Percentiles rank a stretch among this genome's conserved stretches.
phyloP scores from a whole-genome alignment of 1,140 invertebrate genomes.

The Paraescarpia echinospica region DNA sequence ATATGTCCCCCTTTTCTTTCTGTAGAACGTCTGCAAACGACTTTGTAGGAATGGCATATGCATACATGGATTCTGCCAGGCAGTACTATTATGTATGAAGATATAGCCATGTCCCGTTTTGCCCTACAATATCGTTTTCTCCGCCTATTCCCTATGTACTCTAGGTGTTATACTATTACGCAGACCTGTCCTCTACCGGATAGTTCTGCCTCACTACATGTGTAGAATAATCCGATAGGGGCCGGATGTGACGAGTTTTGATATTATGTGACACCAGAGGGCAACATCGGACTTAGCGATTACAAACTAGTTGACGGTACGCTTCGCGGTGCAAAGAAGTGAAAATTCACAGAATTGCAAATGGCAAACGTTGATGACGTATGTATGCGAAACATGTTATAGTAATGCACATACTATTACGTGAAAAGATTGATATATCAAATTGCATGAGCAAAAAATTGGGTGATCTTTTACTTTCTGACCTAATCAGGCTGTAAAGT shows the following conservation, averaged over 20 bases:
- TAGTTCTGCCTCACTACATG: neutral
- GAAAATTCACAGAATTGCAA: neutral
- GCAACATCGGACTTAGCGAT: neutral
- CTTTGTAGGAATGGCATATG: too few species aligned
- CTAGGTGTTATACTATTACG: too few species aligned
- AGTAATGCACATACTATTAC: neutral
- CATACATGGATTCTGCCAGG: too few species aligned
- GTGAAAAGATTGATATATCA: neutral
- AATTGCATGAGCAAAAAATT: too few species aligned
- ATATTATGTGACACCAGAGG: neutral
- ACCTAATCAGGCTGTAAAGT: too few species aligned
- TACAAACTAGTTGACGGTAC: neutral
- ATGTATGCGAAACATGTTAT: neutral
- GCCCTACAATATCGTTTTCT: too few species aligned
- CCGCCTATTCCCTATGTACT: too few species aligned
- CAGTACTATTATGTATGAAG: too few species aligned
- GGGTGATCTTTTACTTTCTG: too few species aligned
- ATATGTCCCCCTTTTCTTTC: too few species aligned
- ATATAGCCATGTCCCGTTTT: too few species aligned
- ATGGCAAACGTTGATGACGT: neutral
- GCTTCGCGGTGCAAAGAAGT: neutral
- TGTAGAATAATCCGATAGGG: neutral
- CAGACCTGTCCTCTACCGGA: neutral
- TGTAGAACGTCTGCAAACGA: too few species aligned
- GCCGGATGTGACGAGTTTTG: neutral